Evolutionary conservation across 2,888 invertebrate genomes (phyloP), one percentile per base, ranked within the genome.

Genomic region (Agrotis exclamationis): DNA sequence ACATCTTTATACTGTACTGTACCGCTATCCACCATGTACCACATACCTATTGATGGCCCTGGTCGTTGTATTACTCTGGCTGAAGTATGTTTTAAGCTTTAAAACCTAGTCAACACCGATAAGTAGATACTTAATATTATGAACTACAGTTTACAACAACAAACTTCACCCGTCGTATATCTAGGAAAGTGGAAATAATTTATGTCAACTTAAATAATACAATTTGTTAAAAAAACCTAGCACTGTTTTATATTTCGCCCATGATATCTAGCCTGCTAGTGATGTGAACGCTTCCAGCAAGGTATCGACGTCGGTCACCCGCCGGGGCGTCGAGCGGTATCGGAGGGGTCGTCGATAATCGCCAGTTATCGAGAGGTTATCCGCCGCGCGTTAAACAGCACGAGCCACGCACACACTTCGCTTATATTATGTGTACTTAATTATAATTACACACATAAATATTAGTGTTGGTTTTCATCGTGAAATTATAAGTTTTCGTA

Each of bases 341-440:
- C 82, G 76, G 69, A 74, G 68, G 66, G 76, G 79, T 83, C 83
- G 83, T 48, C 71, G 86, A 83, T 86, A 82, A 83, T 85, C 87
- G 70, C 45, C 80, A 80, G 87, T 85, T 84, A 86, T 86, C 86
- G 79, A 59, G 71, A 53, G 86, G 87, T 87, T 87, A 87, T 87
- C 87, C 75, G 63, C 51, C 71, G 82, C 84, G 82, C 86, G 82
- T 79, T 82, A 80, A 58, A 47, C 85, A 71, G 90, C 90, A 89
- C 89, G 90, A 87, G 90, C 89, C 90, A 86, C 75, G 62, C 76
- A 82, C 77, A 76, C 71, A 76, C 63, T 58, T 67, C 28, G 54
- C 20, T 33, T 56, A 22, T 63, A 64, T 56, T 56, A 33, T 56
- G n/a, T 53, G 39, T 66, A 51, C 16, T 50, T 64, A 11, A 53